These are phyloP conservation scores for Drosophila tsacasi DNA, from an alignment of 1,140 invertebrate species.

Conservation along the genomic window DNA sequence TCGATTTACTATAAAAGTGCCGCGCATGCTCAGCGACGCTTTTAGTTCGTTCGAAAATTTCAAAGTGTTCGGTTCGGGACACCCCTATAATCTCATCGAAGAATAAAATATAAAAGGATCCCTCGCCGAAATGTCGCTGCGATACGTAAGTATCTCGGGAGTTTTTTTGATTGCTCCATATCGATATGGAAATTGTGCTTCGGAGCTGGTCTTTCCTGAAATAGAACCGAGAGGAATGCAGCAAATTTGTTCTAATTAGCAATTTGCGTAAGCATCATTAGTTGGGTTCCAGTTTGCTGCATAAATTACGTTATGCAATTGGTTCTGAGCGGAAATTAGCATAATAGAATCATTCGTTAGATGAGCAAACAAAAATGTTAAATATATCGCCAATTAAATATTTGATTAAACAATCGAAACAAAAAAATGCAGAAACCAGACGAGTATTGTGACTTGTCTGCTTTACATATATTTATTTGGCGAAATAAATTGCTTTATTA, in stretches of 20 bases:
- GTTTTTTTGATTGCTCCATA: constrained; percentile 15
- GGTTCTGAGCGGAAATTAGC: constrained; percentile 23
- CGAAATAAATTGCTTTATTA: constrained; percentile 52
- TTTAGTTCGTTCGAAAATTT: constrained; percentile 68
- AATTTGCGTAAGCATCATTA: constrained; percentile 43
- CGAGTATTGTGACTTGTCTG: background rate
- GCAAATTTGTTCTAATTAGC: constrained; percentile 50
- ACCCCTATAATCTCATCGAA: background rate
- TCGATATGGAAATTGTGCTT: constrained; percentile 11
- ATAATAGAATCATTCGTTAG: constrained; percentile 31
- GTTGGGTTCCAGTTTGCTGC: constrained; percentile 30
- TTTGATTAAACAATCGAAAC: constrained; percentile 10
- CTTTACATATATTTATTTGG: constrained; percentile 30
- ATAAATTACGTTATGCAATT: constrained; percentile 51
- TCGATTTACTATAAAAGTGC: constrained; percentile 57
- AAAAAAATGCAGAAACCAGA: constrained; percentile 2
- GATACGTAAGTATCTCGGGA: constrained; percentile 61
- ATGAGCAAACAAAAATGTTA: constrained; percentile 9
- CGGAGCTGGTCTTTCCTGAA: constrained; percentile 39
- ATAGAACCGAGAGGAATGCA: constrained; percentile 19
- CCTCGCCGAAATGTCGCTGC: constrained; percentile 48
- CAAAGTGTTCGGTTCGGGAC: constrained; percentile 45
- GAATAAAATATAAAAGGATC: constrained; percentile 11
- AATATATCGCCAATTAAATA: constrained; percentile 25
- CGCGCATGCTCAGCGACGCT: constrained; percentile 67